Evolutionary conservation across 1,140 invertebrate species (phyloP).

Genomic region (Uloborus diversus): DNA sequence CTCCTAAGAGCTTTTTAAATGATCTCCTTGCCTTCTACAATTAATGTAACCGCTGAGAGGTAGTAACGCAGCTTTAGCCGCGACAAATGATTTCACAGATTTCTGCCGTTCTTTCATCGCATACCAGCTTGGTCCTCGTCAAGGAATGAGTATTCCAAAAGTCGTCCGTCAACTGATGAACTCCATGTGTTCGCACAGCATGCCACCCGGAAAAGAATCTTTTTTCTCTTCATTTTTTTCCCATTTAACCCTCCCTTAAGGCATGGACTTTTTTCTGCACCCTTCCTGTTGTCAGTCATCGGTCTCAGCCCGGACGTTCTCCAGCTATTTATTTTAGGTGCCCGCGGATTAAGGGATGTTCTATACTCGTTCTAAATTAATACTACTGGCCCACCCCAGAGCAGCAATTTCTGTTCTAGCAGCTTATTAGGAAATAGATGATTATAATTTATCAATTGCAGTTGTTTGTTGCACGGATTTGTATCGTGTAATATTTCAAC

Average conservation of each 20-base stretch:
- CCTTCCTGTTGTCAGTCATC: not conserved
- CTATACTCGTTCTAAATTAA: no score
- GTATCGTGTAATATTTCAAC: no score
- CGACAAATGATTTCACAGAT: constrained; percentile 54
- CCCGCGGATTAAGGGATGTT: not conserved
- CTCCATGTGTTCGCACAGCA: constrained; percentile 49
- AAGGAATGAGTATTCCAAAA: constrained; percentile 29
- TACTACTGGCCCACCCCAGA: no score
- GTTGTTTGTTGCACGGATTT: no score
- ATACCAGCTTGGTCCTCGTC: constrained; percentile 3
- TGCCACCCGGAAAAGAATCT: constrained; percentile 29
- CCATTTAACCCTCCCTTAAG: not conserved
- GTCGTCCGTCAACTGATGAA: constrained; percentile 52
- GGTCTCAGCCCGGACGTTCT: not conserved
- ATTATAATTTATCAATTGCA: no score
- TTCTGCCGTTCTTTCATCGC: not conserved
- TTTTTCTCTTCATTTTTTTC: constrained; percentile 2
- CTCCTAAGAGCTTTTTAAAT: not conserved
- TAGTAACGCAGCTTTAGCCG: not conserved
- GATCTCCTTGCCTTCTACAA: not conserved
- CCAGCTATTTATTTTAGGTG: not conserved
- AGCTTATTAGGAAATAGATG: no score
- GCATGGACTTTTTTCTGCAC: not conserved
- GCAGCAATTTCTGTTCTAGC: no score
- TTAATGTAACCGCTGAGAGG: constrained; percentile 32